These are phyloP conservation scores for Myotis yumanensis DNA, from an alignment of 2,113 vertebrate species.

Conservation along the genomic window DNA sequence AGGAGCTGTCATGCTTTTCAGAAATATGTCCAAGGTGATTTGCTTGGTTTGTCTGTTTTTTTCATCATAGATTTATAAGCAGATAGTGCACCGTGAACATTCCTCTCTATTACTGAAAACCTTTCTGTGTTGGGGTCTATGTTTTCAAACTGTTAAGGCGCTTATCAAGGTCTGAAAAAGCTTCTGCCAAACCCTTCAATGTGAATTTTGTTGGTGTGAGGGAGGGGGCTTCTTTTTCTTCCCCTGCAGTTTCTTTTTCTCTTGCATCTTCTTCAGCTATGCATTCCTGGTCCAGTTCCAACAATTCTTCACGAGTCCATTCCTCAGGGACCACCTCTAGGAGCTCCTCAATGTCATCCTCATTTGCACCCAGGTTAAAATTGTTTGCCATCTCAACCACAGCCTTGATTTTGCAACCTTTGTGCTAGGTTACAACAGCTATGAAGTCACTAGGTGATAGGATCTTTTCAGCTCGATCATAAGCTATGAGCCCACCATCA, in stretches of 20 bases:
- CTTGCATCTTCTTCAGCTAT: not conserved
- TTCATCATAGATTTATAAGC: not conserved
- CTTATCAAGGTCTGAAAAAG: not conserved
- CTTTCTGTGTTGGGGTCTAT: not conserved
- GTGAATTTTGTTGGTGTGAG: not conserved
- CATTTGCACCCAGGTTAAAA: not conserved
- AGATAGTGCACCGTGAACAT: not conserved
- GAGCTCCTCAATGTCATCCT: not conserved
- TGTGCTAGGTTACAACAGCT: not conserved
- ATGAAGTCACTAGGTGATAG: not conserved
- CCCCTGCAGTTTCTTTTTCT: not conserved
- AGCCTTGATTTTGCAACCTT: not conserved
- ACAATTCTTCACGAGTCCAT: not conserved
- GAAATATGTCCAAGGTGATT: no score
- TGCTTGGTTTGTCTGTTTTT: not conserved
- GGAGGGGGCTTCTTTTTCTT: not conserved
- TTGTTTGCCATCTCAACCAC: not conserved
- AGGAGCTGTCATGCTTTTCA: not conserved
- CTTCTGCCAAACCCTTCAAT: not conserved
- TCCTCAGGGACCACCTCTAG: not conserved
- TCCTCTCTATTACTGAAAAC: not conserved
- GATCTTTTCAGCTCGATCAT: not conserved
- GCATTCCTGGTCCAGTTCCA: not conserved
- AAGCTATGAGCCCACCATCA: not conserved
- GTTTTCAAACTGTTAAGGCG: not conserved